These are phyloP conservation scores for Lepidurus apus DNA, from an alignment of 1,140 invertebrate species.

Conservation along the genomic window DNA sequence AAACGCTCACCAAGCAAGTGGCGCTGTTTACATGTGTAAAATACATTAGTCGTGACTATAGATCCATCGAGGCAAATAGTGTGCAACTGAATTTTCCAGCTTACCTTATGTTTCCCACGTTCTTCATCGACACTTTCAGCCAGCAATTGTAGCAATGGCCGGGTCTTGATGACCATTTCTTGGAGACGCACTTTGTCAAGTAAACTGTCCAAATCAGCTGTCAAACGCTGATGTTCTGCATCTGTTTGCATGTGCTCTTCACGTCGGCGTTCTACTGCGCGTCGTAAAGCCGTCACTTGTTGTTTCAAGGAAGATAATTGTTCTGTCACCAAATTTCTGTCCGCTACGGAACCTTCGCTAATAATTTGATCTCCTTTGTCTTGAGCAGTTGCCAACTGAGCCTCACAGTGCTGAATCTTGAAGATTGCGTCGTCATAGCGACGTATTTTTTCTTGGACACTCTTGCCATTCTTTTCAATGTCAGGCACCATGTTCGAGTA, in stretches of 20 bases:
- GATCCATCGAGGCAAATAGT: too few relatives aligned
- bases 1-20: too few relatives aligned
- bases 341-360: conserved; percentile 74
- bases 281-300: conserved; percentile 68
- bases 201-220: conserved; percentile 69
- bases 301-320: conserved; percentile 79
- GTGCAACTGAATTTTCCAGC: neutral
- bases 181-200: conserved; percentile 78
- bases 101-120: conserved; percentile 66
- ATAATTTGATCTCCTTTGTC: conserved; percentile 90
- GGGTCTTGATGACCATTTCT: conserved; percentile 71
- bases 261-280: conserved; percentile 74
- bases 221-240: conserved; percentile 77
- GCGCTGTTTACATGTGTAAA: too few relatives aligned
- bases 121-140: conserved; percentile 72
- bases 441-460: conserved; percentile 79
- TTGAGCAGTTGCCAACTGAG: conserved; percentile 71
- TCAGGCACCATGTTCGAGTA: conserved; percentile 78
- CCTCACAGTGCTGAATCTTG: conserved; percentile 77
- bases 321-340: conserved; percentile 79
- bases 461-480: conserved; percentile 71
- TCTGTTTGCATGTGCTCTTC: conserved; percentile 79
- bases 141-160: conserved; percentile 72
- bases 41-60: too few relatives aligned
- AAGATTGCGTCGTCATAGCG: conserved; percentile 72